A percentile compares a stretch with the other conserved stretches of the same genome.
Evolutionary conservation across 1,140 invertebrate species (phyloP).

Genomic region (Bicyclus anynana): DNA sequence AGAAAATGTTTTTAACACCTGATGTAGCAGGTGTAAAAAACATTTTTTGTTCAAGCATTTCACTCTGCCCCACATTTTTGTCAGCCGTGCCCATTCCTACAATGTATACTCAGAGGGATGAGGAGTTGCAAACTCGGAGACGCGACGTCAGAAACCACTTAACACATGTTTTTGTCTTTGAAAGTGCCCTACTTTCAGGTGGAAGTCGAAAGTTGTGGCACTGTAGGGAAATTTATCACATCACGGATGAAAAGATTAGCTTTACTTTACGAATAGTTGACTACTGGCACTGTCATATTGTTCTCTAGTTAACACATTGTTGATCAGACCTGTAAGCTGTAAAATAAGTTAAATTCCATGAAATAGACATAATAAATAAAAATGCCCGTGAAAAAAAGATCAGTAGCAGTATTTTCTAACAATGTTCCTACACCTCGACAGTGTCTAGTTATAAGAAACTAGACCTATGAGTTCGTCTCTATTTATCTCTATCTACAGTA

Average conservation of each 20-base stretch:
- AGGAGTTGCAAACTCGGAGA: slow-evolving; percentile 15
- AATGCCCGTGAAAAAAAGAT: no score
- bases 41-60: background rate
- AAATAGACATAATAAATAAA: no score
- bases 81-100: background rate
- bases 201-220: slow-evolving; percentile 17
- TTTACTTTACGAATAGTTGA: background rate
- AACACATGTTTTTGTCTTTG: slow-evolving; percentile 26
- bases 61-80: slow-evolving; percentile 1
- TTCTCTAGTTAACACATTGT: no score
- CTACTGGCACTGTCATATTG: background rate
- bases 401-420: no score
- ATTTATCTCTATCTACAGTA: no score
- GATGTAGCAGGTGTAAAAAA: background rate
- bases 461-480: no score
- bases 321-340: no score
- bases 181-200: slow-evolving; percentile 22
- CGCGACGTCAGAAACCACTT: slow-evolving; percentile 28
- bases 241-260: background rate
- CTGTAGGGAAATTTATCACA: slow-evolving; percentile 22
- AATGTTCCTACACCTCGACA: no score
- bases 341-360: no score
- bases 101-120: slow-evolving; percentile 1
- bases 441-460: no score
- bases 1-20: background rate